Evolutionary conservation across 2,797 vertebrate genomes (phyloP).

Genomic region (Leucoraja ocellata): DNA sequence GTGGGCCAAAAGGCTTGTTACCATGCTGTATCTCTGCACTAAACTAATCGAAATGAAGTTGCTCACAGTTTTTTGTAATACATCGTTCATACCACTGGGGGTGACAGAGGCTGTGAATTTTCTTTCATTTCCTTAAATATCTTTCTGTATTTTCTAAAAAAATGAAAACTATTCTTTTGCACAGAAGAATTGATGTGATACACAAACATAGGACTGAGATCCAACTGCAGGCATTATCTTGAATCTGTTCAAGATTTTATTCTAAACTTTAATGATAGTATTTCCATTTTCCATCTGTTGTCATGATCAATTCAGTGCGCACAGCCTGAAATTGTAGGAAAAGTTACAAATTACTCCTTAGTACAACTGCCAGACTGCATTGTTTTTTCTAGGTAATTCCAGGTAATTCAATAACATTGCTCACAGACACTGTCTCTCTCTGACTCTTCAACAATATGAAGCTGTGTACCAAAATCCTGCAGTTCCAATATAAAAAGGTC

Average conservation of each 20-base stretch:
- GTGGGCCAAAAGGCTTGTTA: too few relatives aligned
- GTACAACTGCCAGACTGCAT: background rate
- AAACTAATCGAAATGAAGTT: background rate
- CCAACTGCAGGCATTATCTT: background rate
- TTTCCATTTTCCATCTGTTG: background rate
- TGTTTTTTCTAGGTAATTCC: too few relatives aligned
- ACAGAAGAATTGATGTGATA: too few relatives aligned
- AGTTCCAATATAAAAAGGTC: background rate
- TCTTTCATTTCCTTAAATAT: background rate
- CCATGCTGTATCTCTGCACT: too few relatives aligned
- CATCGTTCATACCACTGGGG: background rate
- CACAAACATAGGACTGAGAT: background rate
- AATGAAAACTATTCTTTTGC: too few relatives aligned
- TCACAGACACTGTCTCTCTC: background rate
- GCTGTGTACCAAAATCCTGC: background rate
- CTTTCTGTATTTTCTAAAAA: too few relatives aligned
- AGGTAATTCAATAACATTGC: background rate
- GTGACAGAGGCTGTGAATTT: conserved; percentile 3
- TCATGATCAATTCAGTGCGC: background rate
- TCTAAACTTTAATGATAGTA: background rate
- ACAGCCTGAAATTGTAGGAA: background rate
- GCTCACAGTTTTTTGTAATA: background rate
- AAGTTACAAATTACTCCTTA: background rate
- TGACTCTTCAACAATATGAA: background rate
- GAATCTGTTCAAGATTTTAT: background rate